Evolutionary conservation across 1,140 invertebrate species (phyloP).

Genomic region (Diprion similis): DNA sequence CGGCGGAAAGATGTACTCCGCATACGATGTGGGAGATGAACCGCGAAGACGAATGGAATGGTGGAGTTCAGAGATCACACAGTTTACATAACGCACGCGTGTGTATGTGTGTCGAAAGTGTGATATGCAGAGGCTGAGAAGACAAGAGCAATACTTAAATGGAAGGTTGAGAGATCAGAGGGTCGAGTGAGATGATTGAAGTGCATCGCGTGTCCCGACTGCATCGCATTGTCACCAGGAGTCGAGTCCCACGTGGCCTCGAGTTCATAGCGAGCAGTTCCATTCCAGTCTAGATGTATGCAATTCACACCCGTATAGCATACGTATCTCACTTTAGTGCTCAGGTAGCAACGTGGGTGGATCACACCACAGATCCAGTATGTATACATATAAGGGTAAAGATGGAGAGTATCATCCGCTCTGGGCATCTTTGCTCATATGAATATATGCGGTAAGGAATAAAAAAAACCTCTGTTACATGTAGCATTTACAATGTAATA

Average conservation of each 20-base stretch:
- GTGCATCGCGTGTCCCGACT: slow-evolving; percentile 51
- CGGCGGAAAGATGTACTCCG: not conserved
- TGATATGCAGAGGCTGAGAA: not conserved
- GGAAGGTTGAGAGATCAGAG: slow-evolving; percentile 45
- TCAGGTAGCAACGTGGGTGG: too few relatives aligned
- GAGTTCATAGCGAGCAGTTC: not conserved
- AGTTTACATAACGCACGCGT: not conserved
- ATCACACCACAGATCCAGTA: not conserved
- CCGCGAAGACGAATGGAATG: not conserved
- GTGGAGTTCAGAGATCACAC: not conserved
- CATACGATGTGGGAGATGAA: not conserved
- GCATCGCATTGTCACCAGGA: slow-evolving; percentile 27
- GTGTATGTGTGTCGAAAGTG: not conserved
- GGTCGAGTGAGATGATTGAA: slow-evolving; percentile 55
- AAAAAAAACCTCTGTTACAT: not conserved
- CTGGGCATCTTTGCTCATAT: too few relatives aligned
- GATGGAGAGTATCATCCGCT: not conserved
- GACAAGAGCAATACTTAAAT: slow-evolving; percentile 7
- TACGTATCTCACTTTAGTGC: too few relatives aligned
- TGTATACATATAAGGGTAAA: not conserved
- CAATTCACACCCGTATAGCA: too few relatives aligned
- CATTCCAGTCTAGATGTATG: too few relatives aligned
- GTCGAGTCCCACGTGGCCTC: slow-evolving; percentile 25
- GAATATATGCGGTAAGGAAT: not conserved
- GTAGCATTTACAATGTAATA: slow-evolving; percentile 3